Conservation (phyloP, 2,113 vertebrate species). For the Pipra filicauda region DNA sequence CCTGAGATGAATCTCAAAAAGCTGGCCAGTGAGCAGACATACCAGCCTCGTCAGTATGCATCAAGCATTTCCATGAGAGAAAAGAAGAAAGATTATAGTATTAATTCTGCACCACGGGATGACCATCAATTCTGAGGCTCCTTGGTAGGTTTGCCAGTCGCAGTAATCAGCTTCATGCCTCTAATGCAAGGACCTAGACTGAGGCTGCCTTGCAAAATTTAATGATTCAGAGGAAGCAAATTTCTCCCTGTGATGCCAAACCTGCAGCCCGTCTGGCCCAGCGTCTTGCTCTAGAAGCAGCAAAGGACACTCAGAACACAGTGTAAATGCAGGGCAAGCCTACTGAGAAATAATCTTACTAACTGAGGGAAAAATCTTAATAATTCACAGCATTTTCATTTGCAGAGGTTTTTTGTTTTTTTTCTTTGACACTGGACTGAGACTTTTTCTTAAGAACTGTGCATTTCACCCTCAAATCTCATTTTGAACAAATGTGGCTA, state of each 20-base stretch:
- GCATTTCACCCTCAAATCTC: neutral
- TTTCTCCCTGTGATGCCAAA: accelerated
- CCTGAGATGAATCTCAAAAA: neutral
- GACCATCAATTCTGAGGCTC: neutral
- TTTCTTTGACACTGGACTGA: neutral
- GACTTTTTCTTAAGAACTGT: neutral
- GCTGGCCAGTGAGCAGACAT: neutral
- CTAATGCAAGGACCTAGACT: neutral
- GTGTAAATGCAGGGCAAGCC: neutral
- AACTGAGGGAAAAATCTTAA: neutral
- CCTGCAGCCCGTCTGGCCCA: neutral
- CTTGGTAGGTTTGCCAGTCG: neutral
- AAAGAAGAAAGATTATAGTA: neutral
- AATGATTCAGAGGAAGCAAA: neutral
- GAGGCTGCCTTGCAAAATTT: neutral
- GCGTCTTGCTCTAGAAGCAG: neutral
- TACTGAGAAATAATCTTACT: neutral
- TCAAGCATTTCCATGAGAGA: neutral
- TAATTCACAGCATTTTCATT: neutral
- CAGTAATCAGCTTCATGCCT: neutral
- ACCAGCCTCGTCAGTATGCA: neutral
- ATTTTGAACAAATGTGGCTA: neutral
- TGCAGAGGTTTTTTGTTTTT: neutral
- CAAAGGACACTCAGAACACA: neutral
- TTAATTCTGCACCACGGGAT: neutral